phyloP scores from a whole-genome alignment of 1,140 invertebrate species.

The Heterodera schachtii region DNA sequence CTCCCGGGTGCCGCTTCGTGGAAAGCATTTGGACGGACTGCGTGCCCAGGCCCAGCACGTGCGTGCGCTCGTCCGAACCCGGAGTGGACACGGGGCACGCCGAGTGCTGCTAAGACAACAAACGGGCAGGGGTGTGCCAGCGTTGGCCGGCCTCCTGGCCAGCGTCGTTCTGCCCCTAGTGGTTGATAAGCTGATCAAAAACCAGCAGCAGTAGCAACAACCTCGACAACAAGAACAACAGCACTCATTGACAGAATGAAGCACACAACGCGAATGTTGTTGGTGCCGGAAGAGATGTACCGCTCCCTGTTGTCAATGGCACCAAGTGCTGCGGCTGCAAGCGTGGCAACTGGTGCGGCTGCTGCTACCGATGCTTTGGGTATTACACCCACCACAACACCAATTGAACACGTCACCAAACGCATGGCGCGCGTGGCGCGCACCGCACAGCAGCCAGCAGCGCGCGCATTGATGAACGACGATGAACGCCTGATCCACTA shows the following conservation, averaged over 20 bases:
- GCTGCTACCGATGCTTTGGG: neutral
- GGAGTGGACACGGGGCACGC: conserved; percentile 9
- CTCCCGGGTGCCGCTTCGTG: conserved; percentile 3
- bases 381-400: neutral
- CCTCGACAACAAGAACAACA: neutral
- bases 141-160: conserved; percentile 12
- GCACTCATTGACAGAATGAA: conserved; percentile 15
- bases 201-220: neutral
- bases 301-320: neutral
- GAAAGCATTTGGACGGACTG: neutral
- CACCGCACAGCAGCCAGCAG: neutral
- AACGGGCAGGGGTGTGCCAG: neutral
- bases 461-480: neutral
- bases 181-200: neutral
- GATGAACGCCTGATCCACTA: neutral
- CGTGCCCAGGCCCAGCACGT: conserved; percentile 31
- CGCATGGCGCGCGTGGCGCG: neutral
- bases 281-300: conserved; percentile 37
- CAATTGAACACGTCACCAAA: neutral
- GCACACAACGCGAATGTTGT: conserved; percentile 25
- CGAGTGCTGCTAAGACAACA: conserved; percentile 4
- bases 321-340: too few relatives aligned
- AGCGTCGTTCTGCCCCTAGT: conserved; percentile 9
- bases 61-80: conserved; percentile 18
- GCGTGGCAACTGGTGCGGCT: too few relatives aligned